These are phyloP conservation scores for Acinonyx jubatus DNA, from an alignment of 2,113 vertebrate species.

Conservation along the genomic window DNA sequence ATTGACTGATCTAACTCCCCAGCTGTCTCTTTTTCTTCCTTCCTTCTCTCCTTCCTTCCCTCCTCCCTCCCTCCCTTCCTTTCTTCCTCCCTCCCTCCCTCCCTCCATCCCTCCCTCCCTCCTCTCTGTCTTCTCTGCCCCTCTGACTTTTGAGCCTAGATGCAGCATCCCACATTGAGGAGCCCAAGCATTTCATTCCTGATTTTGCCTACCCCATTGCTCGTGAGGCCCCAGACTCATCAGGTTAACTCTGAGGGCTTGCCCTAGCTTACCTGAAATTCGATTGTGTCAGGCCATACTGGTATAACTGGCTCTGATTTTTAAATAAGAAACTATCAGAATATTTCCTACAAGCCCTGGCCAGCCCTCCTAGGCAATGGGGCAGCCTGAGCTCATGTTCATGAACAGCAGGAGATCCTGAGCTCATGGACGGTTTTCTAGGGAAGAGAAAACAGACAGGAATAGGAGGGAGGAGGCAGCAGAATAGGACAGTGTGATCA, in stretches of 20 bases:
- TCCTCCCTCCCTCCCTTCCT: too few relatives aligned
- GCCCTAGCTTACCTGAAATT: not conserved
- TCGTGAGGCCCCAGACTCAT: not conserved
- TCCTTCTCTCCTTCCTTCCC: not conserved
- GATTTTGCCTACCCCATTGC: not conserved
- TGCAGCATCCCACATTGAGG: not conserved
- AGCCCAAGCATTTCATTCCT: not conserved
- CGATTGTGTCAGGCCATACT: not conserved
- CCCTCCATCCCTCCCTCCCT: not conserved
- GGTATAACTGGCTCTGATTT: not conserved
- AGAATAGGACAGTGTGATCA: accelerated
- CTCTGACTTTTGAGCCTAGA: not conserved
- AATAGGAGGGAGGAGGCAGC: not conserved
- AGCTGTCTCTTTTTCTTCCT: not conserved
- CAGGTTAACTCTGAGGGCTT: not conserved
- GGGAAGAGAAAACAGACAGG: not conserved
- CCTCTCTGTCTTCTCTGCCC: not conserved
- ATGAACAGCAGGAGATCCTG: not conserved
- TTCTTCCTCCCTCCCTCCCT: too few relatives aligned
- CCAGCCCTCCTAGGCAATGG: not conserved
- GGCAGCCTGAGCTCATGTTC: not conserved
- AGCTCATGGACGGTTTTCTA: not conserved
- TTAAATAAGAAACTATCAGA: not conserved
- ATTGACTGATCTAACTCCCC: not conserved
- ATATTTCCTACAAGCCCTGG: not conserved